phyloP scores from a whole-genome alignment of 2,888 invertebrate genomes.

The Ochlodes sylvanus region DNA sequence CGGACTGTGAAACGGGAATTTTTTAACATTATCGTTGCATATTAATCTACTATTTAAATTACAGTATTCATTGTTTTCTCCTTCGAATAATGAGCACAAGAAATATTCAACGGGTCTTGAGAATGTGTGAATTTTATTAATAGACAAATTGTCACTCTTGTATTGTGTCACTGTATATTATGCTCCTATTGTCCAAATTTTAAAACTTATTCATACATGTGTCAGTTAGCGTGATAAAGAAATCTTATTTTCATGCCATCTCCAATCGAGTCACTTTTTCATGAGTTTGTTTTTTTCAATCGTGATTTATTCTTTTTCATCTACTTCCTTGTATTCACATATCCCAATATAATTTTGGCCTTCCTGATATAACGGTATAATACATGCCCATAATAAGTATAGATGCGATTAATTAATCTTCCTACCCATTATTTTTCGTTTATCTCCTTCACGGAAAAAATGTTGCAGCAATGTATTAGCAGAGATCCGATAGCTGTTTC shows the following conservation, averaged over 20 bases:
- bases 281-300: too few species aligned
- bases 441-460: slow-evolving; percentile 40
- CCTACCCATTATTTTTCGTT: slow-evolving; percentile 46
- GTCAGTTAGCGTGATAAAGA: too few species aligned
- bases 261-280: too few species aligned
- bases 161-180: too few species aligned
- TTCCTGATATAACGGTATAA: slow-evolving; percentile 65
- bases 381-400: slow-evolving; percentile 56
- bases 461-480: slow-evolving; percentile 38
- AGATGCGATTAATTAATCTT: slow-evolving; percentile 62
- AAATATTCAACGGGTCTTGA: too few species aligned
- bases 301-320: too few species aligned
- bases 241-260: too few species aligned
- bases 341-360: slow-evolving; percentile 8
- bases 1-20: not conserved
- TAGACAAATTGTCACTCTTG: too few species aligned
- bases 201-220: too few species aligned
- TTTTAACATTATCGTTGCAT: not conserved
- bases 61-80: not conserved
- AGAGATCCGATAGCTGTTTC: slow-evolving; percentile 28
- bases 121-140: too few species aligned
- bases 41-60: slow-evolving; percentile 8
- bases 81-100: not conserved
- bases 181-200: too few species aligned
- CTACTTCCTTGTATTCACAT: not conserved